Evolutionary conservation across 2,113 vertebrate species (phyloP).

Genomic region (Turnix velox): DNA sequence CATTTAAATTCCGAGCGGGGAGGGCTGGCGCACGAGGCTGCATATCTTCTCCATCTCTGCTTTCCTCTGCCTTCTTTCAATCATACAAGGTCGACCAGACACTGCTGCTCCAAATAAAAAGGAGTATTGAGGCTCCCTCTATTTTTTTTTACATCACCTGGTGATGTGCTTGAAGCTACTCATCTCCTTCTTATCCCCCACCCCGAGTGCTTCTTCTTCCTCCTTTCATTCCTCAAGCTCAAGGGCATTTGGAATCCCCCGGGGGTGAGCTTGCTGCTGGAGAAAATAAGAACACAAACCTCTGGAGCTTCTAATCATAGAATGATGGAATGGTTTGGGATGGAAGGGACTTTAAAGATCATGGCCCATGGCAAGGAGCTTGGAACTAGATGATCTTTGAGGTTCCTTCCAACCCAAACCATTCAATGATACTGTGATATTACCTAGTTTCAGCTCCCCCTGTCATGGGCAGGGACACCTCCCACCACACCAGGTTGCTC

Average conservation of each 20-base stretch:
- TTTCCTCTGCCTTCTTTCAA: constrained; percentile 1
- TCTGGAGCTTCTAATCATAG: neutral
- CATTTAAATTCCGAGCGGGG: constrained; percentile 24
- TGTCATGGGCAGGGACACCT: too few relatives aligned
- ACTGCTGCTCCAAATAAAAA: neutral
- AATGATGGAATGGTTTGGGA: too few relatives aligned
- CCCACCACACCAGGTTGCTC: too few relatives aligned
- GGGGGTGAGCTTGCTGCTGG: neutral
- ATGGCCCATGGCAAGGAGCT: too few relatives aligned
- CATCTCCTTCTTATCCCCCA: fast-evolving
- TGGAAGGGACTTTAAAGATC: too few relatives aligned
- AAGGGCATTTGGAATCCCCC: neutral
- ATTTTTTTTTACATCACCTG: neutral
- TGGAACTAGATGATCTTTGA: too few relatives aligned
- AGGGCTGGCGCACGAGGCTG: neutral
- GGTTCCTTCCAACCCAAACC: too few relatives aligned
- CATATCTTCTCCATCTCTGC: constrained; percentile 18
- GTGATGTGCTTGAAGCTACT: neutral
- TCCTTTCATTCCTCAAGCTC: neutral
- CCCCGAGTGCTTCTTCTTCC: neutral
- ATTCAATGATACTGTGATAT: too few relatives aligned
- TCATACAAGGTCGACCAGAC: neutral
- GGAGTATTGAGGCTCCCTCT: neutral
- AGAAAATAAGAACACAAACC: neutral
- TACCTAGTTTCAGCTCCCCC: too few relatives aligned